Percentiles rank a stretch among this genome's conserved stretches.
These are phyloP conservation scores for Dryadula phaetusa DNA, from an alignment of 2,888 invertebrate species.

Conservation along the genomic window DNA sequence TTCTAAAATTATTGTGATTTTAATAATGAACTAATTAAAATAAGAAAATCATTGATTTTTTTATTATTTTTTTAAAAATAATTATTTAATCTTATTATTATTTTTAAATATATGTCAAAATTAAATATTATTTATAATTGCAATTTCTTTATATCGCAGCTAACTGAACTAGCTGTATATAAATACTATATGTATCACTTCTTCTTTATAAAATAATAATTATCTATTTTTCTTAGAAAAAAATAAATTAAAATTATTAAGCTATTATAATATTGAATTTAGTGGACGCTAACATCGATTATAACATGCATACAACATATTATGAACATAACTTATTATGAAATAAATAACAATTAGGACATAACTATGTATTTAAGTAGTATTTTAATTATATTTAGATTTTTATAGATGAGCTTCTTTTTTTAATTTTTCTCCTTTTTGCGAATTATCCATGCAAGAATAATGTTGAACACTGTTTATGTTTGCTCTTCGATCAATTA, in stretches of 20 bases:
- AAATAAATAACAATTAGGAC: conserved; percentile 1
- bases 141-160: neutral
- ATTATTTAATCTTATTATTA: no score
- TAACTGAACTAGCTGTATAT: conserved; percentile 4
- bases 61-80: no score
- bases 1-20: no score
- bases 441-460: neutral
- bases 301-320: conserved; percentile 7
- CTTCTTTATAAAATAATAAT: conserved; percentile 1
- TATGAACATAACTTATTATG: conserved; percentile 9
- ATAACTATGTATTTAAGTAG: neutral
- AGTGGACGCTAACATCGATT: conserved; percentile 15
- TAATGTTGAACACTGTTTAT: no score
- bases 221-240: neutral
- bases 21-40: no score
- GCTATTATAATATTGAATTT: neutral
- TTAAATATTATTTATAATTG: neutral
- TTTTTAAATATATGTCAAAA: no score
- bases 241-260: neutral
- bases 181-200: conserved; percentile 1
- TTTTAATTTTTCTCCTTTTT: neutral
- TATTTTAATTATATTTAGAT: neutral
- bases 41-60: no score
- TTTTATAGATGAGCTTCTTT: neutral
- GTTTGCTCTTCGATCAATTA: no score